Conservation (phyloP, 2,797 vertebrate species). For the Poeciliopsis infans region DNA sequence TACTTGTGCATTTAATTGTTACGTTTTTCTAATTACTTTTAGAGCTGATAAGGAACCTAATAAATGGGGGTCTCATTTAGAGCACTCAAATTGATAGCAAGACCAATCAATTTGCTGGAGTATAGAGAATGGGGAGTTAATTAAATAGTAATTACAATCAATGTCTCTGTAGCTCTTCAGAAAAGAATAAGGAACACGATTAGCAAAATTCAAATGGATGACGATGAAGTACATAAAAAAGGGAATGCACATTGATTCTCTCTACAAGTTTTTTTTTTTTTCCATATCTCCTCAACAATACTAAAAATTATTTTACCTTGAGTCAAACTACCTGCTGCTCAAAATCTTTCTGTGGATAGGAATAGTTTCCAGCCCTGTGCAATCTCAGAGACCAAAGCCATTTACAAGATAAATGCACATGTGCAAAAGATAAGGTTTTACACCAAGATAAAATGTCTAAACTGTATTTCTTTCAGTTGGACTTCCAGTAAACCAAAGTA, state of each 20-base stretch:
- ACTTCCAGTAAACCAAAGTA: slow-evolving; percentile 1
- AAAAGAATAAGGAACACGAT: not conserved
- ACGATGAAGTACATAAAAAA: not conserved
- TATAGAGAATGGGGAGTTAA: not conserved
- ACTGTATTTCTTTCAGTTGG: not conserved
- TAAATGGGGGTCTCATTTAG: not conserved
- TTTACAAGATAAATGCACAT: slow-evolving; percentile 1
- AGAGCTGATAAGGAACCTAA: not conserved
- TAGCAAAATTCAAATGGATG: not conserved
- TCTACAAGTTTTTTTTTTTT: not conserved
- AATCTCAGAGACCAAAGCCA: not conserved
- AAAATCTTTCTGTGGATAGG: not conserved
- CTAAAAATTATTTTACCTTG: not conserved
- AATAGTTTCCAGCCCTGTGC: not conserved
- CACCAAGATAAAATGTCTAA: not conserved
- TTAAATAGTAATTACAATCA: slow-evolving; percentile 1
- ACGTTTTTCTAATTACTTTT: not conserved
- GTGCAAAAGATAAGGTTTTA: slow-evolving; percentile 7
- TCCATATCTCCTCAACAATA: not conserved
- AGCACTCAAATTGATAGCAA: slow-evolving; percentile 7
- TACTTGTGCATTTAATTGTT: not conserved
- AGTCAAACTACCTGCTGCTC: not conserved
- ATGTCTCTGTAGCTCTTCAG: not conserved
- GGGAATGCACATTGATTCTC: not conserved
- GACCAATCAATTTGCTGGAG: not conserved